These are phyloP conservation scores for Mohoua ochrocephala DNA, from an alignment of 2,113 vertebrate species.

Conservation along the genomic window DNA sequence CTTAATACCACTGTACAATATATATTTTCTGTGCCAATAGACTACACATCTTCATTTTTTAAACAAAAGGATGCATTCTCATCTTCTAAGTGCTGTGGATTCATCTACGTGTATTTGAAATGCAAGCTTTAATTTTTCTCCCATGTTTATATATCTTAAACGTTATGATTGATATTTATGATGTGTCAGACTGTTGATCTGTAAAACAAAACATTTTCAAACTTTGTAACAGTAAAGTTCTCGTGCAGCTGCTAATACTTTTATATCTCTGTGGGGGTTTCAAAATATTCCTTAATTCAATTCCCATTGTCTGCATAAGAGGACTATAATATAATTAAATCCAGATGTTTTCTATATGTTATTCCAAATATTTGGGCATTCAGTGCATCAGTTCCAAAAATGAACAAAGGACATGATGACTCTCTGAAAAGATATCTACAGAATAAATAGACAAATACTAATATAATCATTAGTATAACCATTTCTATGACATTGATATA, in stretches of 20 bases:
- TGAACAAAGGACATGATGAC: constrained; percentile 31
- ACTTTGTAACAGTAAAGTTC: constrained; percentile 59
- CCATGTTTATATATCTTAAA: constrained; percentile 13
- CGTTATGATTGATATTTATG: constrained; percentile 56
- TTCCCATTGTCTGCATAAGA: constrained; percentile 71
- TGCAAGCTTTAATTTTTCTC: constrained; percentile 22
- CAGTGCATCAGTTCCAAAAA: constrained; percentile 52
- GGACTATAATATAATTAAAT: constrained; percentile 67
- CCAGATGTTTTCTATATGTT: constrained; percentile 68
- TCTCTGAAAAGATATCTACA: constrained; percentile 38
- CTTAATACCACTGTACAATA: background rate
- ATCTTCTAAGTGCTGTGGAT: background rate
- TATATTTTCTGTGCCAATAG: background rate
- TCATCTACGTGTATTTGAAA: background rate
- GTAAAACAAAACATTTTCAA: constrained; percentile 70
- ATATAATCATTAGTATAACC: background rate
- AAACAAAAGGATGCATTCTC: background rate
- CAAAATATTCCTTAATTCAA: constrained; percentile 74
- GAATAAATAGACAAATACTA: constrained; percentile 51
- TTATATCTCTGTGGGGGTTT: constrained; percentile 69
- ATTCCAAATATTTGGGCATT: constrained; percentile 70
- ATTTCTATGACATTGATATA: background rate
- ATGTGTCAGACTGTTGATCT: constrained; percentile 67
- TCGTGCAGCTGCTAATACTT: constrained; percentile 70
- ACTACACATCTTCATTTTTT: background rate